Conservation (phyloP, 2,888 invertebrate genomes). For the Scrobipalpa costella region DNA sequence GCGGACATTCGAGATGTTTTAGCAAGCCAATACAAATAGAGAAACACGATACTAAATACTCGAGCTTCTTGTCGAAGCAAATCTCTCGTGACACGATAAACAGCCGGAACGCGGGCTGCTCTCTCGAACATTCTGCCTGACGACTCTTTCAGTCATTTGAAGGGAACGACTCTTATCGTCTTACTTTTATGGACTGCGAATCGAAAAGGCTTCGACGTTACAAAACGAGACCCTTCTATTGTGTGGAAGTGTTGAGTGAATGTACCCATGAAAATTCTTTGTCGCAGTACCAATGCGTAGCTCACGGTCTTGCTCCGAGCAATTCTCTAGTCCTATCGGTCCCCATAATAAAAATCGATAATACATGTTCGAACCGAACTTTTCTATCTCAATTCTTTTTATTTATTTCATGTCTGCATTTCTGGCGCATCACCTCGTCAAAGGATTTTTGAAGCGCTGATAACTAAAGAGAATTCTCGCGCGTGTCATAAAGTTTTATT, state of each 20-base stretch:
- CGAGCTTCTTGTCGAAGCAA: conserved; percentile 55
- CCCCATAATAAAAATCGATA: conserved; percentile 43
- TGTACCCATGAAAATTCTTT: conserved; percentile 64
- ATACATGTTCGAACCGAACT: conserved; percentile 22
- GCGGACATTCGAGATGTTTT: conserved; percentile 54
- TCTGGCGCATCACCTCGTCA: conserved; percentile 8
- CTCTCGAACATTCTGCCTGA: conserved; percentile 59
- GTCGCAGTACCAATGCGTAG: conserved; percentile 55
- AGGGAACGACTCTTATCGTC: conserved; percentile 73
- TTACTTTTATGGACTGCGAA: conserved; percentile 75
- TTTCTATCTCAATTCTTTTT: conserved; percentile 22
- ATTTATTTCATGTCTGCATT: conserved; percentile 29
- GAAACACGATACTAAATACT: conserved; percentile 62
- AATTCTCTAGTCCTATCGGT: conserved; percentile 38
- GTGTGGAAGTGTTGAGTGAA: conserved; percentile 65
- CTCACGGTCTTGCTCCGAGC: conserved; percentile 42
- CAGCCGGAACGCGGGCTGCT: conserved; percentile 46
- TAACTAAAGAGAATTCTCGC: conserved; percentile 1
- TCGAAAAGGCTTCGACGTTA: conserved; percentile 69
- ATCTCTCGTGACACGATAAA: conserved; percentile 63
- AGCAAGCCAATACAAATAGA: conserved; percentile 59
- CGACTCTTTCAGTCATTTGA: conserved; percentile 69
- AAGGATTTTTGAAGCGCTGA: conserved; percentile 12
- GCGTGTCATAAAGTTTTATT: conserved; percentile 10
- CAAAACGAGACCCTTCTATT: conserved; percentile 74